These are phyloP conservation scores for Nasonia vitripennis DNA, from an alignment of 1,140 invertebrate species.

Conservation along the genomic window DNA sequence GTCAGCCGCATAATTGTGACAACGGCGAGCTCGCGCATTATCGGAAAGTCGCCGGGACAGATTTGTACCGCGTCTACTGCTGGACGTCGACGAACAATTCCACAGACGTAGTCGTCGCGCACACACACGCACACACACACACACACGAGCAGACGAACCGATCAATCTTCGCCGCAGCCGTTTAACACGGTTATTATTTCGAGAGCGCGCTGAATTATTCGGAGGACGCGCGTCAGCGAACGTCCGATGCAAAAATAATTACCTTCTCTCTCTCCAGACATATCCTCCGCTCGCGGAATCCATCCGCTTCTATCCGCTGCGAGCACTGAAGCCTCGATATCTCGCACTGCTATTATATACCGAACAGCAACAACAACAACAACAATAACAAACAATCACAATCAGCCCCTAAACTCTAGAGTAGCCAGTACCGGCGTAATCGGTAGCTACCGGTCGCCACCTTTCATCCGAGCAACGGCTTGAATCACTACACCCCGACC, in stretches of 20 bases:
- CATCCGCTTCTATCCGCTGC: background rate
- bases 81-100: constrained; percentile 24
- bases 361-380: too few relatives aligned
- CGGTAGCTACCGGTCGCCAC: too few relatives aligned
- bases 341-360: background rate
- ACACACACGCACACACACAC: background rate
- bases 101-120: background rate
- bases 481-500: too few relatives aligned
- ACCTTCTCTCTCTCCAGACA: too few relatives aligned
- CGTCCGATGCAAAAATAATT: background rate
- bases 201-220: background rate
- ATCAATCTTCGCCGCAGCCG: too few relatives aligned
- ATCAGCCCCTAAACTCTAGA: too few relatives aligned
- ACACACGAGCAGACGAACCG: too few relatives aligned
- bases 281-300: background rate
- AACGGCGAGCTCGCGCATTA: background rate
- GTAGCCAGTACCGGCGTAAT: too few relatives aligned
- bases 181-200: background rate
- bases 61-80: constrained; percentile 17
- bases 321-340: too few relatives aligned
- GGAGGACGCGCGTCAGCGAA: too few relatives aligned
- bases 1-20: constrained; percentile 18
- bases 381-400: too few relatives aligned
- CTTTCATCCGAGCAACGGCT: too few relatives aligned
- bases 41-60: background rate